A percentile compares a stretch with the other conserved stretches of the same genome.
Evolutionary conservation across 2,113 vertebrate genomes (phyloP).

Genomic region (Cathartes aura): DNA sequence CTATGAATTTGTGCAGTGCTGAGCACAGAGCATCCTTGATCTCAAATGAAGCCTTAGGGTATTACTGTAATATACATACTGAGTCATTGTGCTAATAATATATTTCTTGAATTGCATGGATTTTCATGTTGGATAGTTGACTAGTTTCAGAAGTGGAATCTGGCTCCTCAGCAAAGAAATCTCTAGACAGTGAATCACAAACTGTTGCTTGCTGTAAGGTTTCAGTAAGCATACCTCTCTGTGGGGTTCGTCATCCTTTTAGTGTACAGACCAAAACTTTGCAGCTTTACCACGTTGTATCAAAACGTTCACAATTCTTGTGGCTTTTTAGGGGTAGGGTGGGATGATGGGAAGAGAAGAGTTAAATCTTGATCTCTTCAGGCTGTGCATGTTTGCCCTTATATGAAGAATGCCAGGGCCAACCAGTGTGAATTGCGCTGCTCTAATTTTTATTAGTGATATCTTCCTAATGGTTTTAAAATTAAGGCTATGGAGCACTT

Average conservation of each 20-base stretch:
- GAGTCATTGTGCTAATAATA: not conserved
- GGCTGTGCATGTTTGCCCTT: not conserved
- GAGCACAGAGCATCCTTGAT: constrained; percentile 19
- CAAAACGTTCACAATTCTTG: accelerated
- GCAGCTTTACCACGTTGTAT: not conserved
- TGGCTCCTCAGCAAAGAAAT: not conserved
- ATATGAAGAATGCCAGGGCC: not conserved
- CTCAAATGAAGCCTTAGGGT: not conserved
- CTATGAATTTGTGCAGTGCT: not conserved
- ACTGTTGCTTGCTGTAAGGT: not conserved
- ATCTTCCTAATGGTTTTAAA: not conserved
- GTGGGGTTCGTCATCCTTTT: not conserved
- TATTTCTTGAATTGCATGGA: not conserved
- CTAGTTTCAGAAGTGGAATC: not conserved
- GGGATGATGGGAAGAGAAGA: not conserved
- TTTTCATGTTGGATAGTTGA: not conserved
- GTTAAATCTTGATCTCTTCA: not conserved
- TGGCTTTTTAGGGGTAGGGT: not conserved
- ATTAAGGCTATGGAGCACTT: not conserved
- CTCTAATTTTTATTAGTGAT: not conserved
- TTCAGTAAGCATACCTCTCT: not conserved
- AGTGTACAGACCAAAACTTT: not conserved
- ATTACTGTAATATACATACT: not conserved
- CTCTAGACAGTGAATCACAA: not conserved
- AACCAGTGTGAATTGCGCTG: not conserved